Percentiles rank a stretch among this genome's conserved stretches.
Evolutionary conservation across 2,888 invertebrate species (phyloP).

Genomic region (Galerucella calmariensis): DNA sequence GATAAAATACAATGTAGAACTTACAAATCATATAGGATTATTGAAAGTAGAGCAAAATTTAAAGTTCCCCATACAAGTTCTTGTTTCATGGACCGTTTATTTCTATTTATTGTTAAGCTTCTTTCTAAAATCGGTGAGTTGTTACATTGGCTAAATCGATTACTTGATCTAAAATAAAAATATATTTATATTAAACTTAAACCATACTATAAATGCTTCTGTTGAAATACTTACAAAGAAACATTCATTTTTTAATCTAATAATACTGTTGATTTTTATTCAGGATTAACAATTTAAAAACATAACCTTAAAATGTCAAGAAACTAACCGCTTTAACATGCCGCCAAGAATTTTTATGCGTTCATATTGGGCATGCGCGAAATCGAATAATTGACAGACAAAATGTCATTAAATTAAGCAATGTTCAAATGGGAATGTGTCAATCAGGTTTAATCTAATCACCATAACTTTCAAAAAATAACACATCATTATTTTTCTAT

Average conservation of each 20-base stretch:
- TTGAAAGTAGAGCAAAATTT: slow-evolving; percentile 68
- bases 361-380: not conserved
- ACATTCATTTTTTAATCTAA: slow-evolving; percentile 8
- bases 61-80: slow-evolving; percentile 71
- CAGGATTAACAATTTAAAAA: not conserved
- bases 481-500: no score
- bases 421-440: not conserved
- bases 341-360: slow-evolving; percentile 1
- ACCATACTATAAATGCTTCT: not conserved
- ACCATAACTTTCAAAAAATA: no score
- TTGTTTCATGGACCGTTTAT: slow-evolving; percentile 66
- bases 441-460: no score
- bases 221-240: slow-evolving; percentile 11
- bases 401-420: not conserved
- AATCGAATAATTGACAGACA: not conserved
- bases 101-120: slow-evolving; percentile 68
- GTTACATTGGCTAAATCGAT: slow-evolving; percentile 2
- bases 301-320: not conserved
- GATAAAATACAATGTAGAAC: slow-evolving; percentile 51
- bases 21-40: slow-evolving; percentile 73
- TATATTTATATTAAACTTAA: not conserved
- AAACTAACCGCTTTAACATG: not conserved
- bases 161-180: not conserved
- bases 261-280: not conserved
- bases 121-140: slow-evolving; percentile 67